phyloP scores from a whole-genome alignment of 2,888 invertebrate species.

The Geotrupes spiniger region DNA sequence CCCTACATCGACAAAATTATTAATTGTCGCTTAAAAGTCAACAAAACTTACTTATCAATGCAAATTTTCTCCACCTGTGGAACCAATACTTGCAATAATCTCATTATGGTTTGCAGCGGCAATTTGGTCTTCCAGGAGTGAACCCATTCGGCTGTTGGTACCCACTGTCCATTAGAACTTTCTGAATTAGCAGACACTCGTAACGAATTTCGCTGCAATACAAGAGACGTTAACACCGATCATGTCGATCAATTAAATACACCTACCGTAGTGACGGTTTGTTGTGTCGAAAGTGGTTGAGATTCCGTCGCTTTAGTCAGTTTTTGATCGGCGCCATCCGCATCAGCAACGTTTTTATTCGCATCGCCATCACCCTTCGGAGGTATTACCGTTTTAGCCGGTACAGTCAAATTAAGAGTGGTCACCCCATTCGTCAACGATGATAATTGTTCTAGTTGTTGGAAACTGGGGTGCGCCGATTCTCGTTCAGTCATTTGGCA shows the following conservation, averaged over 20 bases:
- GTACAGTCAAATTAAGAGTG: slow-evolving; percentile 41
- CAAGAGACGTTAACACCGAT: not conserved
- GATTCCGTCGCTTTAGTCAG: slow-evolving; percentile 13
- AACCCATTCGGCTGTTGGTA: slow-evolving; percentile 96
- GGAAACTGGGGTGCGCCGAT: slow-evolving; percentile 73
- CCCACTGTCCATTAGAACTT: slow-evolving; percentile 60
- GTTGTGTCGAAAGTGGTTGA: slow-evolving; percentile 23
- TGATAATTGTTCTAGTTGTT: slow-evolving; percentile 39
- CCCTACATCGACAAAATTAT: slow-evolving; percentile 58
- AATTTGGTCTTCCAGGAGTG: slow-evolving; percentile 94
- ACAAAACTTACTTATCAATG: slow-evolving; percentile 80
- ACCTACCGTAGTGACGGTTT: slow-evolving; percentile 44
- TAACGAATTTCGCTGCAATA: slow-evolving; percentile 61
- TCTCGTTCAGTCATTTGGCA: slow-evolving; percentile 93
- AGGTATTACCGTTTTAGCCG: slow-evolving; percentile 28
- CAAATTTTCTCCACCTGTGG: slow-evolving; percentile 99
- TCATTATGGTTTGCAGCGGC: slow-evolving; percentile 98
- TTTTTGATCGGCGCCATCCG: not conserved
- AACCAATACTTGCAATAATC: slow-evolving; percentile 94
- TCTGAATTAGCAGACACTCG: slow-evolving; percentile 52
- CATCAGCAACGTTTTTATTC: not conserved
- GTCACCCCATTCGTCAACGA: slow-evolving; percentile 45
- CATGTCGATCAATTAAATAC: not conserved
- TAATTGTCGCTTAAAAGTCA: not conserved
- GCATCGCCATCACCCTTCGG: slow-evolving; percentile 19